These are phyloP conservation scores for Helicolenus hilgendorfi DNA, from an alignment of 2,797 vertebrate species.

Conservation along the genomic window DNA sequence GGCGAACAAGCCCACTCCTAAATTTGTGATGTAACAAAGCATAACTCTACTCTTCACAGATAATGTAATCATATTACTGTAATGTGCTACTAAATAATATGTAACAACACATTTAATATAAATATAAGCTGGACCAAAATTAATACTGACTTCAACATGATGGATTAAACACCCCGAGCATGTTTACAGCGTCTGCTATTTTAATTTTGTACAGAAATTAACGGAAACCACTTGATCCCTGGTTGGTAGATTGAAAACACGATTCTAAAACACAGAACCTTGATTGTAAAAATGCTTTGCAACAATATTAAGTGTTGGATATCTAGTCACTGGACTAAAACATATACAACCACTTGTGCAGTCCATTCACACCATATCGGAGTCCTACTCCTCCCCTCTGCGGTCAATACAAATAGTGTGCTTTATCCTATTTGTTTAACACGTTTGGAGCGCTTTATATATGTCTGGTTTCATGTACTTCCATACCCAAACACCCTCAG, in stretches of 20 bases:
- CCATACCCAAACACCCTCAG: slow-evolving; percentile 53
- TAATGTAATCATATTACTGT: neutral
- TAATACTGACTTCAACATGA: neutral
- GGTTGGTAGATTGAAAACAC: neutral
- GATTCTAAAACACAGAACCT: neutral
- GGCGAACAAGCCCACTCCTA: neutral
- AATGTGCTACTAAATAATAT: neutral
- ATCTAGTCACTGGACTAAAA: neutral
- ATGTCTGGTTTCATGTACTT: slow-evolving; percentile 58
- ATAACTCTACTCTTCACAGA: too few species aligned
- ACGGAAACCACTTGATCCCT: neutral
- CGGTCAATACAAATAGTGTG: slow-evolving; percentile 31
- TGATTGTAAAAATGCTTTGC: neutral
- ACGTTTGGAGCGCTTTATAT: slow-evolving; percentile 57
- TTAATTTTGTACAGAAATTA: neutral
- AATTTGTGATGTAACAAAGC: neutral
- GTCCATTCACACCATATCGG: neutral
- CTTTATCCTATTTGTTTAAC: slow-evolving; percentile 58
- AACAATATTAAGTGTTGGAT: neutral
- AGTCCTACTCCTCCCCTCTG: neutral
- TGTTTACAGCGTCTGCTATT: neutral
- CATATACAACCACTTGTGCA: neutral
- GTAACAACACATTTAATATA: neutral
- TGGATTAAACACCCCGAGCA: neutral
- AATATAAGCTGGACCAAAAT: neutral